Percentiles rank a stretch among this genome's conserved stretches.
phyloP scores from a whole-genome alignment of 2,888 invertebrate species.

The Chouioia cunea region DNA sequence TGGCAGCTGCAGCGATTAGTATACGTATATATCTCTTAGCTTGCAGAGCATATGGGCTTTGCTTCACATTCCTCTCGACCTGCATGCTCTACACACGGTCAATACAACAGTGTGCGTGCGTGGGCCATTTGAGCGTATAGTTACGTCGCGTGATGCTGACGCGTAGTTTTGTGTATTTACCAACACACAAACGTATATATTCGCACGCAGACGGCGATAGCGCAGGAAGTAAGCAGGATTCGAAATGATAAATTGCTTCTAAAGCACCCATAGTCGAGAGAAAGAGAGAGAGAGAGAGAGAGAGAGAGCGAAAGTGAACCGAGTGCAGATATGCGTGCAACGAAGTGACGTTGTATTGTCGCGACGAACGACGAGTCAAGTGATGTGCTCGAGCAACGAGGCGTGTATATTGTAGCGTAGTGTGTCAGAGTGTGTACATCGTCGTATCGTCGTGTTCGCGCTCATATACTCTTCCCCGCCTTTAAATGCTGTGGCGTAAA shows the following conservation, averaged over 20 bases:
- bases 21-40: too few relatives aligned
- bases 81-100: background rate
- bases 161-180: slow-evolving; percentile 37
- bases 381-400: too few relatives aligned
- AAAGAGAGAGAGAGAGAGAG: too few relatives aligned
- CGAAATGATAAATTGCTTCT: too few relatives aligned
- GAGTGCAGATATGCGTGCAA: background rate
- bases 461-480: slow-evolving; percentile 22
- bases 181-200: background rate
- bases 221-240: too few relatives aligned
- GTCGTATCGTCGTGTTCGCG: too few relatives aligned
- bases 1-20: too few relatives aligned
- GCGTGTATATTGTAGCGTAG: background rate
- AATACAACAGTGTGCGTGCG: too few relatives aligned
- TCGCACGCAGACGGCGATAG: background rate
- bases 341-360: slow-evolving; percentile 3
- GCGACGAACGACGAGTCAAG: background rate
- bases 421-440: too few relatives aligned
- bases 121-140: background rate
- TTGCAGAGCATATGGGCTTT: too few relatives aligned
- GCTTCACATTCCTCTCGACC: slow-evolving; percentile 2
- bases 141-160: slow-evolving; percentile 41
- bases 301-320: too few relatives aligned
- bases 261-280: too few relatives aligned
- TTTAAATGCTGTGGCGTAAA: slow-evolving; percentile 44